Base-by-base conservation (phyloP, 2,797 vertebrate species). In the Gobionotothen gibberifrons region DNA sequence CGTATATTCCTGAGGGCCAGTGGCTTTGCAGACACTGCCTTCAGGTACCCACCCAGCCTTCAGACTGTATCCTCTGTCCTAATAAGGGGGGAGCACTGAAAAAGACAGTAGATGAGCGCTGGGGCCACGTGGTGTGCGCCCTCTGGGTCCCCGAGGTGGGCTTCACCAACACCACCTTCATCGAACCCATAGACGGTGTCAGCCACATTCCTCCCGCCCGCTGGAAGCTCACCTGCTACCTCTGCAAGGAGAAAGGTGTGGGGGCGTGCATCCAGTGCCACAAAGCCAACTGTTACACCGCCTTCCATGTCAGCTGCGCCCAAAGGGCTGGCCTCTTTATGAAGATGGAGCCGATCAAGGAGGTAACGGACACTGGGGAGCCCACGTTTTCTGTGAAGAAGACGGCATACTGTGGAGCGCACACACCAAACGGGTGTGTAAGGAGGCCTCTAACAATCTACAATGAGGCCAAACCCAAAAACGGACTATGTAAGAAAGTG, bases 181-280 rank as follows among this genome's bases (percentile, higher is more conserved):
- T 99, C 16, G 98, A 99, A 81, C 98, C 98, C 87, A 99, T 99
- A 5, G 97, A 99, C 3, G 97, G 98, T 10, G 93, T 99, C 76
- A 87, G 94, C 85, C 97, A 98, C 93, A 99, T 99, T 79, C 98
- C 97, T 4, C 95, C 96, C 0, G 97, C 98, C 22, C 96, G 98
- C 86, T 99, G 98, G 98, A 99, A 97, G 92, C 96, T 99, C 89
- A 98, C 97, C 1, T 99, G 98, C 95, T 99, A 99, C 95, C 96
- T 99, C 92, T 99, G 98, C 87, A 99, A 98, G 94, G 95, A 98
- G 93, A 98, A 96, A 83, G 97, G 96, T 1, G 95, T 98, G 7
- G 98, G 98, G 21, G 98, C 98, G 60, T 99, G 98, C 86, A 99
- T 99, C 87, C 98, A 99, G 95, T 99, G 98, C 93, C 97, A 98